Percentiles rank a stretch among this genome's conserved stretches.
These are phyloP conservation scores for Diorhabda elongata DNA, from an alignment of 1,140 invertebrate species.

Conservation along the genomic window DNA sequence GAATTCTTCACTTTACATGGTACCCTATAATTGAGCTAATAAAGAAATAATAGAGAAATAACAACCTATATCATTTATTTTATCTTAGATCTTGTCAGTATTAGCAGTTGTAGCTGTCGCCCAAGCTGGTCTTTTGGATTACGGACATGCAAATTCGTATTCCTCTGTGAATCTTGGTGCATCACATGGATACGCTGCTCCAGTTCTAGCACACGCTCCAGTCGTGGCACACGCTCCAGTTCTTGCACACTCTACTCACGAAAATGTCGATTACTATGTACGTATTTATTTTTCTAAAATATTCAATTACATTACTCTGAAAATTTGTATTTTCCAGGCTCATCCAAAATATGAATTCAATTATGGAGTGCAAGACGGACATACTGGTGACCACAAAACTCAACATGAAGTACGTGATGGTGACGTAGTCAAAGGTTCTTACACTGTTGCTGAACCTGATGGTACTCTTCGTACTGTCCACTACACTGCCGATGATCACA, in stretches of 20 bases:
- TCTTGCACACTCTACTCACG: background rate
- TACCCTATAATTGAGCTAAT: no score
- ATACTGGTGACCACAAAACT: slow-evolving; percentile 7
- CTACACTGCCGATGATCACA: slow-evolving; percentile 54
- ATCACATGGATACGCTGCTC: slow-evolving; percentile 9
- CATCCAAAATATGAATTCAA: slow-evolving; percentile 58
- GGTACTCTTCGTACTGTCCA: slow-evolving; percentile 59
- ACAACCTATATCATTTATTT: background rate
- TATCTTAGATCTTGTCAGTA: slow-evolving; percentile 26
- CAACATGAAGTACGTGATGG: slow-evolving; percentile 10
- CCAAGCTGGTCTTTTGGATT: slow-evolving; percentile 26
- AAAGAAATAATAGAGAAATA: no score
- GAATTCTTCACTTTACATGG: no score
- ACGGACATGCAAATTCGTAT: background rate
- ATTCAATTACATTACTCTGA: background rate
- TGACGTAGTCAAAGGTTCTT: slow-evolving; percentile 47
- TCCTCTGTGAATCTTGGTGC: background rate
- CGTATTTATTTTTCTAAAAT: background rate
- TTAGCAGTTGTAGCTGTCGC: slow-evolving; percentile 30
- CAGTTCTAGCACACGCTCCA: slow-evolving; percentile 9
- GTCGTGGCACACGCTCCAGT: slow-evolving; percentile 6
- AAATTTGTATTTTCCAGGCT: slow-evolving; percentile 23
- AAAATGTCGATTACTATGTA: slow-evolving; percentile 36
- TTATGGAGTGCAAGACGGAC: slow-evolving; percentile 6
- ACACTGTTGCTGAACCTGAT: slow-evolving; percentile 62